phyloP scores from a whole-genome alignment of 2,113 vertebrate species.

The Oreotragus oreotragus region DNA sequence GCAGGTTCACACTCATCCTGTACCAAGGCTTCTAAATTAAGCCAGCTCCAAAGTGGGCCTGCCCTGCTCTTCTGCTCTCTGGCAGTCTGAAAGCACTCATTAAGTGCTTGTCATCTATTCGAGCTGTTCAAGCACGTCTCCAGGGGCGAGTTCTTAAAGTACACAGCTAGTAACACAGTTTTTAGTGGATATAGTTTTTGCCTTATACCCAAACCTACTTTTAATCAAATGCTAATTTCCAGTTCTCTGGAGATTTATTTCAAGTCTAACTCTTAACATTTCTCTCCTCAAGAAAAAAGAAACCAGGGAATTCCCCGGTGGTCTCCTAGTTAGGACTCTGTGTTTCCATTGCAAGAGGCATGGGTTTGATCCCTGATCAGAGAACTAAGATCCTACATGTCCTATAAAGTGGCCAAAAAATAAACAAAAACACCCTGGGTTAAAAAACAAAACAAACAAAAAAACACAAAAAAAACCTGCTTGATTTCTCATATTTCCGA shows the following conservation, averaged over 20 bases:
- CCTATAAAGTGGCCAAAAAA: not conserved
- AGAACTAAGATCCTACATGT: not conserved
- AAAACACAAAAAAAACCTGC: not conserved
- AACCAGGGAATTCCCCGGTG: not conserved
- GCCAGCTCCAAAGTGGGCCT: not conserved
- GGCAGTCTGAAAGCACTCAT: not conserved
- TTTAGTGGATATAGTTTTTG: not conserved
- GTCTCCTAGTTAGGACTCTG: not conserved
- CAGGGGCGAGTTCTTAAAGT: not conserved
- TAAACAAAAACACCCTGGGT: not conserved
- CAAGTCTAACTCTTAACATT: not conserved
- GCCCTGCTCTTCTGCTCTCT: not conserved
- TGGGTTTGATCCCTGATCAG: not conserved
- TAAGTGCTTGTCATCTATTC: not conserved
- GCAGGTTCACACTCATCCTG: not conserved
- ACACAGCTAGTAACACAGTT: not conserved
- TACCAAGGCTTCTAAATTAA: not conserved
- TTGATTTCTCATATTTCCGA: not conserved
- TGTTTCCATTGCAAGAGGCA: not conserved
- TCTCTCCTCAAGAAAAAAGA: not conserved
- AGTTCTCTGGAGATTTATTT: not conserved
- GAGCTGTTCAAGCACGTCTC: not conserved
- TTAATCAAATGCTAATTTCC: slow-evolving; percentile 5
- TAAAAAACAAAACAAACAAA: not conserved
- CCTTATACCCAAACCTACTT: not conserved